Base-by-base conservation (phyloP, 2,888 invertebrate species). In the Exocentrus adspersus region DNA sequence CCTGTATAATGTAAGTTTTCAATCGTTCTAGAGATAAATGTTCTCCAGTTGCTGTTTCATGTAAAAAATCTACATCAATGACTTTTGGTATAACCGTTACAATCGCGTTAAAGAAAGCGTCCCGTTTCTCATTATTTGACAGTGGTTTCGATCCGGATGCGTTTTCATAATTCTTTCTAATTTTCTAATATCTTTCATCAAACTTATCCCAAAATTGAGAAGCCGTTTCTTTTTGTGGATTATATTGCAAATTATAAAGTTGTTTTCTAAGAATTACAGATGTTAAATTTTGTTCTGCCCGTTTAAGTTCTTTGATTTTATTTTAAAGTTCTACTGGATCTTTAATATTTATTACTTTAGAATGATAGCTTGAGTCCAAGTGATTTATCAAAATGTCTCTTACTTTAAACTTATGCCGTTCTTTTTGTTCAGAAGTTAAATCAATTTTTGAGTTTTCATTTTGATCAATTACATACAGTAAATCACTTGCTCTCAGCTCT, bases 331-430 rank as follows among this genome's bases (percentile, higher is more conserved):
- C 21, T 9, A 20, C 43, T n/a, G 56, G 24, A 10, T 56, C 45
- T 56, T 45, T 45, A 24, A 57, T 57, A 9, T 28, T 21, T 9
- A 45, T 42, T 17, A 46, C 57, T 10, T 12, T 57, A 28, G 42
- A 43, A 46, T 57, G 28, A 10, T 57, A 57, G 42, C 45, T 46
- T 5, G 43, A 17, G 17, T 57, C 46, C 43, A 57, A 45, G 24
- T 57, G 57, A 9, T 45, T 57, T 14, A 46, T 59, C 3, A 59
- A 48, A 9, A 59, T 51, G 32, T 59, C 50, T 59, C 59, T 59
- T 2, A 59, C 59, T 50, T 30, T 20, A 37, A 48, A 48, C 9
- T 59, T 32, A 21, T 48, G 16, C 41, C 32, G 48, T 10, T 41
- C 14, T 1, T 2, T 3, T 37, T 32, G 16, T 24, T 16, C 24